Conservation (phyloP, 2,888 invertebrate species). For the Orthosia incerta region DNA sequence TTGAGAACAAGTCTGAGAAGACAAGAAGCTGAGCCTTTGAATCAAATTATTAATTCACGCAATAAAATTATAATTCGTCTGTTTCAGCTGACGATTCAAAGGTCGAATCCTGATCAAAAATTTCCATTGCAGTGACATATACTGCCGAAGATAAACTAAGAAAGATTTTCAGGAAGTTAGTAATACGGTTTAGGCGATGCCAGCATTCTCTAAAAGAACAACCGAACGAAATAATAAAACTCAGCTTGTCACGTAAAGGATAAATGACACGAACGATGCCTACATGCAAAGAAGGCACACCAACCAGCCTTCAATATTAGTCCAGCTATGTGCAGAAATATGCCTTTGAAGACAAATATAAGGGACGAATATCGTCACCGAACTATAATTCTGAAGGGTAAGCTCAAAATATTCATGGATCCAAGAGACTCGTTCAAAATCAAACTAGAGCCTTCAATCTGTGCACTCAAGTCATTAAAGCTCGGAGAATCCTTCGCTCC, state of each 20-base stretch:
- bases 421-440: slow-evolving; percentile 32
- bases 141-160: not conserved
- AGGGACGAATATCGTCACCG: slow-evolving; percentile 5
- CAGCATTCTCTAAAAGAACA: slow-evolving; percentile 9
- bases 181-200: not conserved
- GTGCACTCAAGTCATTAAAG: slow-evolving; percentile 64
- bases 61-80: not conserved
- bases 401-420: slow-evolving; percentile 38
- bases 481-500: slow-evolving; percentile 44
- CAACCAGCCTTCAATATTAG: slow-evolving; percentile 17
- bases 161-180: slow-evolving; percentile 10
- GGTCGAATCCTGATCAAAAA: not conserved
- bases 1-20: slow-evolving; percentile 13
- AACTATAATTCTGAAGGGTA: slow-evolving; percentile 30
- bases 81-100: not conserved
- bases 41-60: not conserved
- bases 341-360: slow-evolving; percentile 23
- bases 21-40: slow-evolving; percentile 5
- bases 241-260: slow-evolving; percentile 32
- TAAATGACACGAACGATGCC: slow-evolving; percentile 44
- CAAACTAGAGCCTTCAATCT: slow-evolving; percentile 51
- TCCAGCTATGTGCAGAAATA: slow-evolving; percentile 28
- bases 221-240: slow-evolving; percentile 28
- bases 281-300: slow-evolving; percentile 28
- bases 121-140: not conserved